Evolutionary conservation across 1,140 invertebrate species (phyloP).

Genomic region (Cephus cinctus): DNA sequence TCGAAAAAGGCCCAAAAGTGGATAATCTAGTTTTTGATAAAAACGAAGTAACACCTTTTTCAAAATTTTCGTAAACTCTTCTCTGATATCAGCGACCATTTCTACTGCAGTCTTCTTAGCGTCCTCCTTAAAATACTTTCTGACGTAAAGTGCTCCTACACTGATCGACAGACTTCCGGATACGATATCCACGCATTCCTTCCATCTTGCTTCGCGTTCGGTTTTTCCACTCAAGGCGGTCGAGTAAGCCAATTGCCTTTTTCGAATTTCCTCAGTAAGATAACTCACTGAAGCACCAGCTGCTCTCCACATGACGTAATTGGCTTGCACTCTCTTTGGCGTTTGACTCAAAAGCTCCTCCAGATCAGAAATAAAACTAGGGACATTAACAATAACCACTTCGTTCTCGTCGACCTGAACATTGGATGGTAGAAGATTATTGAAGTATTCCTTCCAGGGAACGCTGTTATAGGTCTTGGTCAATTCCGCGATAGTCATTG

Average conservation of each 20-base stretch:
- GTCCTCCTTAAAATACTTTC: conserved; percentile 71
- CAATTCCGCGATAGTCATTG: conserved; percentile 78
- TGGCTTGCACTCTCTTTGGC: conserved; percentile 65
- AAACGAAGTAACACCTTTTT: too few relatives aligned
- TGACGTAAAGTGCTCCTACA: conserved; percentile 77
- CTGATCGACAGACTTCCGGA: conserved; percentile 72
- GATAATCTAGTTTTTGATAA: neutral
- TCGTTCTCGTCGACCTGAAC: conserved; percentile 68
- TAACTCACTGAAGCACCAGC: conserved; percentile 73
- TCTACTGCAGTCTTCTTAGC: conserved; percentile 73
- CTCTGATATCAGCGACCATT: conserved; percentile 80
- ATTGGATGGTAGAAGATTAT: conserved; percentile 66
- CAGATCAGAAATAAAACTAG: conserved; percentile 71
- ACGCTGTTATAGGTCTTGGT: conserved; percentile 72
- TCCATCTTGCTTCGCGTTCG: conserved; percentile 79
- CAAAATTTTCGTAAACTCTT: conserved; percentile 60
- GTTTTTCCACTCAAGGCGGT: conserved; percentile 74
- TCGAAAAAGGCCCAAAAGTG: too few relatives aligned
- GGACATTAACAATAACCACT: conserved; percentile 77
- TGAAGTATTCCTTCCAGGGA: conserved; percentile 81
- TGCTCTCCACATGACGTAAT: conserved; percentile 83
- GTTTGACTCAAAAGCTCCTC: conserved; percentile 60
- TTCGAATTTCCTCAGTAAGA: conserved; percentile 70
- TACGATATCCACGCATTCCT: conserved; percentile 76
- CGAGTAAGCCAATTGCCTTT: conserved; percentile 71